A percentile compares a stretch with the other conserved stretches of the same genome.
Evolutionary conservation across 2,888 invertebrate genomes (phyloP).

Genomic region (Galeopsomyia nigrocyanea): DNA sequence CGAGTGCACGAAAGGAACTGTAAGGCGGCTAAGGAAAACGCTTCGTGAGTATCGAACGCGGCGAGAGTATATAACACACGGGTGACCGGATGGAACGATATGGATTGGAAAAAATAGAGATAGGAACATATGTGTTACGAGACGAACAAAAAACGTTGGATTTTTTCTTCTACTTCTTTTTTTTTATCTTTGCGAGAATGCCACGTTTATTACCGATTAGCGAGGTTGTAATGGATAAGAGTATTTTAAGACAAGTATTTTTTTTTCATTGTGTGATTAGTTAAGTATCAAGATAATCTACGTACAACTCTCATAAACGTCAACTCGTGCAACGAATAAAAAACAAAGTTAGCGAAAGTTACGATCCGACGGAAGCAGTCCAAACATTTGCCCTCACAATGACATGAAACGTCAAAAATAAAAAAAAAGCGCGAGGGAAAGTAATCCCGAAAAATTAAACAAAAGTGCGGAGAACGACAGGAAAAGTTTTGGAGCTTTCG

Average conservation of each 20-base stretch:
- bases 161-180: neutral
- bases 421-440: too few relatives aligned
- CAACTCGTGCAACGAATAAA: too few relatives aligned
- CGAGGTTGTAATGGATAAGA: too few relatives aligned
- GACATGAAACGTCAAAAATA: too few relatives aligned
- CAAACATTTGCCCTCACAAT: too few relatives aligned
- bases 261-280: too few relatives aligned
- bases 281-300: too few relatives aligned
- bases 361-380: too few relatives aligned
- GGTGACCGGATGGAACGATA: slow-evolving; percentile 17
- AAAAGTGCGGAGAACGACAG: neutral
- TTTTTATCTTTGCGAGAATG: slow-evolving; percentile 10
- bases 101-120: slow-evolving; percentile 23
- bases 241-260: too few relatives aligned
- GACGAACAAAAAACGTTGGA: neutral
- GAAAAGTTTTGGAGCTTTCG: neutral
- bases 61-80: neutral
- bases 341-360: too few relatives aligned
- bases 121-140: neutral
- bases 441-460: too few relatives aligned
- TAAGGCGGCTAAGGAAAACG: slow-evolving; percentile 4
- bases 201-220: neutral
- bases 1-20: slow-evolving; percentile 27
- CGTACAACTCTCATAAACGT: too few relatives aligned
- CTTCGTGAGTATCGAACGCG: neutral